Percentiles rank a stretch among this genome's conserved stretches.
phyloP scores from a whole-genome alignment of 2,888 invertebrate genomes.

The Ochropacha duplaris region DNA sequence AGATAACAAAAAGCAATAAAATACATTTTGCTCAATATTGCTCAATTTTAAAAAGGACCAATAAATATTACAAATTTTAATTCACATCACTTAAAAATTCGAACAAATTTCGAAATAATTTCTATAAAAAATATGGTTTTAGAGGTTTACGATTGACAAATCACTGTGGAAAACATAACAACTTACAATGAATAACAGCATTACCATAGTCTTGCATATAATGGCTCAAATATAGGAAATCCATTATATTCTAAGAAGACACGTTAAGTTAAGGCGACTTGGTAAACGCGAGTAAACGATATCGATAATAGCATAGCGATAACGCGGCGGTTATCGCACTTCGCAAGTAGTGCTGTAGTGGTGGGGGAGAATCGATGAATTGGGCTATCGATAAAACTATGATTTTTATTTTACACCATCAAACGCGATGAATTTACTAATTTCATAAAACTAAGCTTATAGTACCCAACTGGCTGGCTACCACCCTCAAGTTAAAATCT shows the following conservation, averaged over 20 bases:
- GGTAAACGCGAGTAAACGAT: background rate
- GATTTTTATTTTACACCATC: too few relatives aligned
- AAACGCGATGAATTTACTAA: too few relatives aligned
- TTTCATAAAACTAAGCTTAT: too few relatives aligned
- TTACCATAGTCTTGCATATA: constrained; percentile 39
- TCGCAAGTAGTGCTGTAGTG: background rate
- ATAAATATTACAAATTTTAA: background rate
- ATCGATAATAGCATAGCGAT: background rate
- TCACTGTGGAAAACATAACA: background rate
- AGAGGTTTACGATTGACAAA: too few relatives aligned
- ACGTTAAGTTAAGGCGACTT: background rate
- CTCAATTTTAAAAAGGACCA: too few relatives aligned
- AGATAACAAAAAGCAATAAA: too few relatives aligned
- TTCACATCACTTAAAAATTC: too few relatives aligned
- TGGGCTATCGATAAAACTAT: background rate
- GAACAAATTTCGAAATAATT: too few relatives aligned
- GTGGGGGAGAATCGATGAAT: background rate
- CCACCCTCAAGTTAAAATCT: too few relatives aligned
- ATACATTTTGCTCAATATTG: too few relatives aligned
- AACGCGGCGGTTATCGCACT: background rate
- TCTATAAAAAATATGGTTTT: too few relatives aligned
- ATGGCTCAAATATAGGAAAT: constrained; percentile 54
- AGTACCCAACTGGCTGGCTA: too few relatives aligned
- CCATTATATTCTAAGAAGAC: constrained; percentile 37
- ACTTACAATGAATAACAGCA: constrained; percentile 8